These are phyloP conservation scores for Adelphocoris suturalis DNA, from an alignment of 2,888 invertebrate genomes.

Conservation along the genomic window DNA sequence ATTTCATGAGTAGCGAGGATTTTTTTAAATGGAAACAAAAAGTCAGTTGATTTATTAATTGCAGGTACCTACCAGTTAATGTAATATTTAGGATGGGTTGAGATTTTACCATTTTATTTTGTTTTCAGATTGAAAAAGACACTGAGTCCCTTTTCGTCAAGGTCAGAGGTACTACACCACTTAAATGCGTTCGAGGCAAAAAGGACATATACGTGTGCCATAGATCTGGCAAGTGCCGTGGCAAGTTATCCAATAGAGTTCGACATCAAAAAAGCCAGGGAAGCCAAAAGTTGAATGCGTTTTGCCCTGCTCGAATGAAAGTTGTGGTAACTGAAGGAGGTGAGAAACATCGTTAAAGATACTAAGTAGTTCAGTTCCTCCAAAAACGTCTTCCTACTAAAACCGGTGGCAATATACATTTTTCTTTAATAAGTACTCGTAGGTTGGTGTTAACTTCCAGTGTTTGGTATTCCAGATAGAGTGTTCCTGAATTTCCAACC, in stretches of 20 bases:
- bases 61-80: neutral
- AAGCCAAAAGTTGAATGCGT: conserved; percentile 38
- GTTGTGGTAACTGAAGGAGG: conserved; percentile 46
- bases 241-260: conserved; percentile 7
- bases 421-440: no score
- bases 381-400: no score
- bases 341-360: neutral
- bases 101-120: neutral
- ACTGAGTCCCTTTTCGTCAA: conserved; percentile 41
- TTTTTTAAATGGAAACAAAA: conserved; percentile 52
- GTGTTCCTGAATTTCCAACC: conserved; percentile 39
- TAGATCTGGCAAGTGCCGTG: conserved; percentile 33
- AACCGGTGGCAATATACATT: no score
- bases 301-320: conserved; percentile 55
- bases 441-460: neutral
- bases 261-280: conserved; percentile 44
- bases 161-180: neutral
- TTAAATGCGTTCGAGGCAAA: conserved; percentile 46
- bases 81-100: neutral
- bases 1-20: neutral
- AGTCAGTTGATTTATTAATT: neutral
- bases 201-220: conserved; percentile 48
- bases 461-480: conserved; percentile 41
- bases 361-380: no score
- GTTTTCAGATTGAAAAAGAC: conserved; percentile 37